Evolutionary conservation across 2,888 invertebrate genomes (phyloP).

Genomic region (Idaea biselata): DNA sequence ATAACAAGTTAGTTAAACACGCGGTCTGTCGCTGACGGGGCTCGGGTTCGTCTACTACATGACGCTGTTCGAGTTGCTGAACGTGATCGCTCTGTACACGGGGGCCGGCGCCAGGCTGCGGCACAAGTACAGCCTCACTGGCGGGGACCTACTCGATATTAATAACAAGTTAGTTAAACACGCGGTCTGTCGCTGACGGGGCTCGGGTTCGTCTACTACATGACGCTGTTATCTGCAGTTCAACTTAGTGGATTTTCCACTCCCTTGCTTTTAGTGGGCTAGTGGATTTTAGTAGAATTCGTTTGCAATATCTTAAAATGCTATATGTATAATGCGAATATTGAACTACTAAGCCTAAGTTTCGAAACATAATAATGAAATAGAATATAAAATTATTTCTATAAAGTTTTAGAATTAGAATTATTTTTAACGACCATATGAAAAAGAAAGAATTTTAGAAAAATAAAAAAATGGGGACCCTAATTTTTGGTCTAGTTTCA

Average conservation of each 20-base stretch:
- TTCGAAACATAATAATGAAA: no score
- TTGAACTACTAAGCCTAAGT: no score
- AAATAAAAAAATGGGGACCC: no score
- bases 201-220: conserved; percentile 85
- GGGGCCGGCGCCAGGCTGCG: conserved; percentile 79
- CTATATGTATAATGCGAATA: no score
- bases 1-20: conserved; percentile 85
- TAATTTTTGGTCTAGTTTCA: no score
- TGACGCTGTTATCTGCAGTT: conserved; percentile 84
- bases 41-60: conserved; percentile 85
- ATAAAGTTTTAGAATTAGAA: no score
- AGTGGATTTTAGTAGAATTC: no score
- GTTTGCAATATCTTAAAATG: no score
- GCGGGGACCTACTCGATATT: conserved; percentile 86
- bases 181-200: conserved; percentile 82
- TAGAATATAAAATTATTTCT: no score
- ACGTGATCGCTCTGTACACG: conserved; percentile 82
- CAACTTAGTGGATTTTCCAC: no score
- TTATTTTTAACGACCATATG: no score
- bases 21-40: conserved; percentile 82
- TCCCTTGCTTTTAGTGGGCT: not conserved
- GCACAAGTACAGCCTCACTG: conserved; percentile 83
- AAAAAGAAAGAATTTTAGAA: no score
- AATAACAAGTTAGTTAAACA: conserved; percentile 86
- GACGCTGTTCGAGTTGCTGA: conserved; percentile 83